Evolutionary conservation across 2,797 vertebrate species (phyloP).

Genomic region (Bovichtus diacanthus): DNA sequence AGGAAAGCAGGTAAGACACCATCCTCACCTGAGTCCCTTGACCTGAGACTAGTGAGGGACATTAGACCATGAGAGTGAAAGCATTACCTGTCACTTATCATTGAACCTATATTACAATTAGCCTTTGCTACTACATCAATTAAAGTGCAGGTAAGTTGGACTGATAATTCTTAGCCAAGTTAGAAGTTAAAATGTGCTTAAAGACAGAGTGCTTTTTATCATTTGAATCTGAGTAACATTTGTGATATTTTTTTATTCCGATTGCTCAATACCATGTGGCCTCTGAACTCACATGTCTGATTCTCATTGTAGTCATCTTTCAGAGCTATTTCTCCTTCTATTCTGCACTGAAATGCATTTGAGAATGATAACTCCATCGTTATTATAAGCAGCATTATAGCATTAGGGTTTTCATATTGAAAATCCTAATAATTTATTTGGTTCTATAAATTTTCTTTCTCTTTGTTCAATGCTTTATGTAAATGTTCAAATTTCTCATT

Average conservation of each 20-base stretch:
- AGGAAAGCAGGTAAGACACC: constrained; percentile 81
- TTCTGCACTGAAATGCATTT: not conserved
- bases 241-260: not conserved
- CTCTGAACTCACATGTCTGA: not conserved
- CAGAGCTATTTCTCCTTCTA: not conserved
- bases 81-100: constrained; percentile 6
- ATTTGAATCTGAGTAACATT: not conserved
- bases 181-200: not conserved
- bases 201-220: too few species aligned
- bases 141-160: not conserved
- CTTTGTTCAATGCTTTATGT: not conserved
- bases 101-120: not conserved
- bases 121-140: not conserved
- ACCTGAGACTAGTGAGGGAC: not conserved
- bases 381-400: not conserved
- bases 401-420: not conserved
- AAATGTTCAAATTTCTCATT: not conserved
- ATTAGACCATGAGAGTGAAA: not conserved
- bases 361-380: not conserved
- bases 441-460: not conserved
- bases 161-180: not conserved
- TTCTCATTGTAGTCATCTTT: not conserved
- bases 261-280: not conserved
- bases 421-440: not conserved
- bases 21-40: not conserved